Conservation (phyloP, 1,140 invertebrate species). For the Lepidurus packardi region DNA sequence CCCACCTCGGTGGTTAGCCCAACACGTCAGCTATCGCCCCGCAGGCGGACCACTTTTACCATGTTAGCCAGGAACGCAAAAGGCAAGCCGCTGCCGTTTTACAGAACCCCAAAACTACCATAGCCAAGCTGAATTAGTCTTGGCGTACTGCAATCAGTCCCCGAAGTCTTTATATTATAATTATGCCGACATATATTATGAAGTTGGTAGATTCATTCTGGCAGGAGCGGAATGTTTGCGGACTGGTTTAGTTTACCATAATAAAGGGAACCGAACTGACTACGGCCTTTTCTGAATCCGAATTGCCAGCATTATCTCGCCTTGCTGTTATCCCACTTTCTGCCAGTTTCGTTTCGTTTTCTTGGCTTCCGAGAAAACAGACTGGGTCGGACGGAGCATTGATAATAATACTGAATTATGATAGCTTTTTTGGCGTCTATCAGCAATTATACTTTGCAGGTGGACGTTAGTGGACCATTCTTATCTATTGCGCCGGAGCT, state of each 20-base stretch:
- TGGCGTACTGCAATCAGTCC: neutral
- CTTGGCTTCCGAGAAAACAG: neutral
- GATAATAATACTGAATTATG: neutral
- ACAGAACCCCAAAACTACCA: neutral
- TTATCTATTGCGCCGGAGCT: neutral
- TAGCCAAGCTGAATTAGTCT: neutral
- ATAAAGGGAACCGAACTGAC: neutral
- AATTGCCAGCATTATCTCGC: neutral
- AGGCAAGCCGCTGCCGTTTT: no score
- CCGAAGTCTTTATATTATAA: neutral
- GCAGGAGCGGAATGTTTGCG: neutral
- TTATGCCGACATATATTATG: neutral
- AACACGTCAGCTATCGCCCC: no score
- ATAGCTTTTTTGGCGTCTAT: neutral
- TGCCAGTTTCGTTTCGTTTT: neutral
- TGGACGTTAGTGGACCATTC: slow-evolving; percentile 1
- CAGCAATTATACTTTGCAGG: neutral
- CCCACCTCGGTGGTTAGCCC: no score
- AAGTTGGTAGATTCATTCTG: neutral
- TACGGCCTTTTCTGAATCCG: neutral
- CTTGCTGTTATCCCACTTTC: neutral
- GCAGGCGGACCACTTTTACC: no score
- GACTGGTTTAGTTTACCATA: neutral
- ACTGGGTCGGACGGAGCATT: neutral
- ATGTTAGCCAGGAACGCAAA: no score